Evolutionary conservation across 2,797 vertebrate species (phyloP).

Genomic region (Channa striata): DNA sequence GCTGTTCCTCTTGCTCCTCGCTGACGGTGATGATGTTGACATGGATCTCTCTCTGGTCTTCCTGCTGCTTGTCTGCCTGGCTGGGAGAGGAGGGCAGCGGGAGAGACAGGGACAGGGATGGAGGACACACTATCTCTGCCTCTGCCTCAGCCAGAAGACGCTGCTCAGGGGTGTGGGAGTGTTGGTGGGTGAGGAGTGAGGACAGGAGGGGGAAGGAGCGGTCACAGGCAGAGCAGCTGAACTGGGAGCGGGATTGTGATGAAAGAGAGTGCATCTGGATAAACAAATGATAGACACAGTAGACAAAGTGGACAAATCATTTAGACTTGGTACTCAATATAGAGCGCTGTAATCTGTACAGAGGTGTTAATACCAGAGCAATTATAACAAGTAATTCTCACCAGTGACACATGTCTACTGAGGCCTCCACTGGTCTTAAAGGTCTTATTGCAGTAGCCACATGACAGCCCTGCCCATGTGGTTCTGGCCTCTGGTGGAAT

Average conservation of each 20-base stretch:
- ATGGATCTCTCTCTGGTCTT: conserved; percentile 80
- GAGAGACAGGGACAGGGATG: conserved; percentile 85
- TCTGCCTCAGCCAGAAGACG: conserved; percentile 90
- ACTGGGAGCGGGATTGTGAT: conserved; percentile 86
- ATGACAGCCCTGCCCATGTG: conserved; percentile 81
- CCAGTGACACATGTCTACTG: conserved; percentile 90
- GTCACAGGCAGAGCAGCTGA: conserved; percentile 92
- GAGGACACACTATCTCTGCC: conserved; percentile 89
- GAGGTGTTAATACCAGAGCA: conserved; percentile 19
- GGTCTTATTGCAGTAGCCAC: conserved; percentile 89
- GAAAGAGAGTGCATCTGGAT: conserved; percentile 83
- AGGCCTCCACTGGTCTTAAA: conserved; percentile 91
- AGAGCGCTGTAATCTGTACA: conserved; percentile 10
- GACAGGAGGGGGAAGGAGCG: conserved; percentile 89
- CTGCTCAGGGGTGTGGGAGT: conserved; percentile 92
- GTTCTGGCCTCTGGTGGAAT: conserved; percentile 72
- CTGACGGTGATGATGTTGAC: conserved; percentile 81
- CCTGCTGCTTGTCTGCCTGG: conserved; percentile 78
- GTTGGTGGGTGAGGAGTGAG: conserved; percentile 92
- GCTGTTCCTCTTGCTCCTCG: conserved; percentile 80
- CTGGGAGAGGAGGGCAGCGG: conserved; percentile 82
- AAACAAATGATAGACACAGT: conserved; percentile 23
- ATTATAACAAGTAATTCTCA: conserved; percentile 54
- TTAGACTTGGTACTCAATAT: conserved; percentile 2
- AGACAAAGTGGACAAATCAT: conserved; percentile 8